A percentile compares a stretch with the other conserved stretches of the same genome.
Conservation (phyloP, 2,888 invertebrate genomes). For the Cephonodes hylas region DNA sequence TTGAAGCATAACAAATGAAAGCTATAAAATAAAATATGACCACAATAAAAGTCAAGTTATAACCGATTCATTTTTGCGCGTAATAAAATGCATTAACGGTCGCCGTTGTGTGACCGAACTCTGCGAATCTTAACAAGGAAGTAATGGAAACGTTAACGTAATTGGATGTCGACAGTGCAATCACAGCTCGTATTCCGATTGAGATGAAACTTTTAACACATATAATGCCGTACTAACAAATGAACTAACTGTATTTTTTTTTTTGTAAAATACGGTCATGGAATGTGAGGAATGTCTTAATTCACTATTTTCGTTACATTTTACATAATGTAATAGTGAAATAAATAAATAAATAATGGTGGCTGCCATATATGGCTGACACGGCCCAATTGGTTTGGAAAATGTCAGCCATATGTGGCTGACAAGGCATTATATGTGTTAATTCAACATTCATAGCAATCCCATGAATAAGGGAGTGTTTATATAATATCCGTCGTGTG, state of each 20-base stretch:
- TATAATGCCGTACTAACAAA: too few species aligned
- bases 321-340: too few species aligned
- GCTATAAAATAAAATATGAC: neutral
- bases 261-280: too few species aligned
- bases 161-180: neutral
- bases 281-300: too few species aligned
- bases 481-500: slow-evolving; percentile 14
- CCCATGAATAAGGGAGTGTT: neutral
- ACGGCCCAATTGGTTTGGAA: too few species aligned
- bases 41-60: neutral
- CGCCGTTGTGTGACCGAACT: neutral
- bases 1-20: neutral
- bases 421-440: too few species aligned
- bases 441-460: neutral
- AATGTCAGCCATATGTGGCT: too few species aligned
- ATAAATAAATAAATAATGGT: too few species aligned
- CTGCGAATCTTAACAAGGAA: neutral
- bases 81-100: neutral
- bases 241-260: too few species aligned
- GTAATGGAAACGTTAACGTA: neutral
- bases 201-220: neutral
- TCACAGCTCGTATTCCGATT: neutral
- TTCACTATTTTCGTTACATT: too few species aligned
- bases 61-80: neutral
- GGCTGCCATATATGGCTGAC: too few species aligned